Percentiles rank a stretch among this genome's conserved stretches.
Evolutionary conservation across 2,888 invertebrate genomes (phyloP).

Genomic region (Dinocampus coccinellae): DNA sequence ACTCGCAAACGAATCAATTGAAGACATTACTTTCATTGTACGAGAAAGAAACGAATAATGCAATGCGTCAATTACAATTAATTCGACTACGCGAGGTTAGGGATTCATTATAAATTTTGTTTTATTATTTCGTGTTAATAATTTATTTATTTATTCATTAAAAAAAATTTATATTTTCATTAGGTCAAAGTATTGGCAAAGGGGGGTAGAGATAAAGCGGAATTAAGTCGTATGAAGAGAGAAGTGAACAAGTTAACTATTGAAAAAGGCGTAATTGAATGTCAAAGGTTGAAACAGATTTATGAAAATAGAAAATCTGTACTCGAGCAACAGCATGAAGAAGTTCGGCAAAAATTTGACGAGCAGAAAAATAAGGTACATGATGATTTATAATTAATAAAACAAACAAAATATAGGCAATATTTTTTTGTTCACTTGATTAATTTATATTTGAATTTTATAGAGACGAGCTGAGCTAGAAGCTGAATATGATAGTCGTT

Average conservation of each 20-base stretch:
- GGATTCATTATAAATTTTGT: slow-evolving; percentile 37
- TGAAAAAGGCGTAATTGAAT: slow-evolving; percentile 90
- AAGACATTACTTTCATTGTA: slow-evolving; percentile 80
- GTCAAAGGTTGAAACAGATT: slow-evolving; percentile 82
- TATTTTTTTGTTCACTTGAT: neutral
- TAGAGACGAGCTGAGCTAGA: slow-evolving; percentile 63
- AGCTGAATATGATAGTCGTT: slow-evolving; percentile 64
- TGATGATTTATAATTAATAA: slow-evolving; percentile 3
- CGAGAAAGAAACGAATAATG: slow-evolving; percentile 79
- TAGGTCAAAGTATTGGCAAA: slow-evolving; percentile 86
- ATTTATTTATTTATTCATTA: neutral
- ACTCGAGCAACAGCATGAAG: slow-evolving; percentile 83
- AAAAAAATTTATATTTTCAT: neutral
- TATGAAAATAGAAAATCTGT: slow-evolving; percentile 83
- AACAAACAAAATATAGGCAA: too few relatives aligned
- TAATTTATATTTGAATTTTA: slow-evolving; percentile 28
- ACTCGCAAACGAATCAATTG: slow-evolving; percentile 84
- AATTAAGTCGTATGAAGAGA: slow-evolving; percentile 87
- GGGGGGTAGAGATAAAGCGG: slow-evolving; percentile 91
- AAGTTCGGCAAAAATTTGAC: slow-evolving; percentile 78
- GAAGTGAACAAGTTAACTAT: slow-evolving; percentile 87
- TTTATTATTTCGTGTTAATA: slow-evolving; percentile 1
- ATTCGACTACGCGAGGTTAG: slow-evolving; percentile 82
- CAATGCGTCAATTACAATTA: slow-evolving; percentile 85
- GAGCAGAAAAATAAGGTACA: slow-evolving; percentile 77